These are phyloP conservation scores for Lethrus apterus DNA, from an alignment of 1,140 invertebrate genomes.

Conservation along the genomic window DNA sequence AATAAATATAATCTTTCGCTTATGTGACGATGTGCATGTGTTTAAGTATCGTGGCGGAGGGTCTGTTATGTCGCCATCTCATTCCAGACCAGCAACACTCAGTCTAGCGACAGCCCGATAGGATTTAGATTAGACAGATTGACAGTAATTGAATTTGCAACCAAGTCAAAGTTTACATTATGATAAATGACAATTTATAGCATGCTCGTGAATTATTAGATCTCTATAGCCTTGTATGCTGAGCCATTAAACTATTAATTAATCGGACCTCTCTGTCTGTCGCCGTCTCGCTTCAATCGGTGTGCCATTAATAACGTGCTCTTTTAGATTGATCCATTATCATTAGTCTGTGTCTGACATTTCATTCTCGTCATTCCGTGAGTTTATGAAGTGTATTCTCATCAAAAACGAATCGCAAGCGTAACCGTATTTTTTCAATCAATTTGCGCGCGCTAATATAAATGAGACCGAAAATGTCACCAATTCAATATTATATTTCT, in stretches of 20 bases:
- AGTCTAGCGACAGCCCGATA: neutral
- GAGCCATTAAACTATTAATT: conserved; percentile 30
- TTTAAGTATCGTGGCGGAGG: no score
- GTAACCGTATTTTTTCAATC: no score
- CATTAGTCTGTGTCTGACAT: conserved; percentile 9
- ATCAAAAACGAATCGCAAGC: no score
- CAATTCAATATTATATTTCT: no score
- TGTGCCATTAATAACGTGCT: no score
- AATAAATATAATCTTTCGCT: no score
- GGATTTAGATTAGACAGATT: neutral
- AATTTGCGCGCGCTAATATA: no score
- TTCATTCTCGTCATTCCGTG: no score
- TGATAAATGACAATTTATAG: conserved; percentile 32
- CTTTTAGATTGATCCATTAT: conserved; percentile 12
- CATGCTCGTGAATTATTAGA: conserved; percentile 28
- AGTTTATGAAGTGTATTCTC: no score
- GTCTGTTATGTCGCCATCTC: no score
- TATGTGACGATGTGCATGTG: no score
- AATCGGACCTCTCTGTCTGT: conserved; percentile 17
- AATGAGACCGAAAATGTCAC: no score
- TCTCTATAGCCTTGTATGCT: conserved; percentile 22
- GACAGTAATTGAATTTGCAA: conserved; percentile 33
- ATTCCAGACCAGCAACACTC: neutral
- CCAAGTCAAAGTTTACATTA: conserved; percentile 30
- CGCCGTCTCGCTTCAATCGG: neutral